These are phyloP conservation scores for Nesoenas mayeri DNA, from an alignment of 2,113 vertebrate genomes.

Conservation along the genomic window DNA sequence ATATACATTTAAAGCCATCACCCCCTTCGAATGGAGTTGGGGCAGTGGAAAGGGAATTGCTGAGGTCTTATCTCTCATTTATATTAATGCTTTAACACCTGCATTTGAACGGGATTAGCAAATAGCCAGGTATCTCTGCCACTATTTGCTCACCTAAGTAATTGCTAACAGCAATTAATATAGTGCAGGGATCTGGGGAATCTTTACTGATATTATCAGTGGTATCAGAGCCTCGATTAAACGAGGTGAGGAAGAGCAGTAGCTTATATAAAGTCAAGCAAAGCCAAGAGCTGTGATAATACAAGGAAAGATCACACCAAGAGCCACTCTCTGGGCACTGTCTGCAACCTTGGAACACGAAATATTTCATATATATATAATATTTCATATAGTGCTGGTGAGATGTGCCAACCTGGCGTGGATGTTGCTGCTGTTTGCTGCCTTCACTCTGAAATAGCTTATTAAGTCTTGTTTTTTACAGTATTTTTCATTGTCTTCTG, in stretches of 20 bases:
- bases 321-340: neutral
- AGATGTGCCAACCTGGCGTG: neutral
- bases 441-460: neutral
- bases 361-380: too few species aligned
- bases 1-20: neutral
- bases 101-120: neutral
- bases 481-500: neutral
- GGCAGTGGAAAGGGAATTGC: neutral
- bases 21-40: accelerated
- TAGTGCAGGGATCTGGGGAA: neutral
- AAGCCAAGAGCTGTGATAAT: neutral
- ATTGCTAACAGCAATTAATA: neutral
- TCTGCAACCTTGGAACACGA: too few species aligned
- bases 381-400: too few species aligned
- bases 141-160: neutral
- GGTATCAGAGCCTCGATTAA: neutral
- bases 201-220: neutral
- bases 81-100: accelerated
- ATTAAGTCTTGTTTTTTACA: neutral
- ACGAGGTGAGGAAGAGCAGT: neutral
- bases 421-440: neutral
- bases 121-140: neutral
- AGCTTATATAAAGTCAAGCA: neutral
- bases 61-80: neutral
- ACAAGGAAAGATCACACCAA: neutral